phyloP scores from a whole-genome alignment of 2,113 vertebrate genomes.

The Phyllostomus hastatus region DNA sequence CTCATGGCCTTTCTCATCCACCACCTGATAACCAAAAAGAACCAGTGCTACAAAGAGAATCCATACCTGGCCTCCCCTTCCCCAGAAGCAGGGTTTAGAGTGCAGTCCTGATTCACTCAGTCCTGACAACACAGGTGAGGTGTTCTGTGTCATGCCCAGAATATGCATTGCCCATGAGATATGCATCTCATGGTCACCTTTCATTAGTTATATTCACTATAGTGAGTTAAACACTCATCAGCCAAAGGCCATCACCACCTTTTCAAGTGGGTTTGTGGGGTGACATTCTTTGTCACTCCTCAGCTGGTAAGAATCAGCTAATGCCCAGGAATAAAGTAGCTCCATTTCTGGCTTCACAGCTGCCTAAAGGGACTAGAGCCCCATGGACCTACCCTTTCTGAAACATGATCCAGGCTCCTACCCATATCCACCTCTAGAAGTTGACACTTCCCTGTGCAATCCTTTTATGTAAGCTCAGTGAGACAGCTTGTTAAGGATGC shows the following conservation, averaged over 20 bases:
- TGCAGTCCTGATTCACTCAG: neutral
- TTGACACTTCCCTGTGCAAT: neutral
- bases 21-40: slow-evolving; percentile 68
- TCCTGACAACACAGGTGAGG: neutral
- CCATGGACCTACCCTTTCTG: rapidly evolving
- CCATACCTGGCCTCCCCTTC: neutral
- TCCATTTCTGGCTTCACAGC: neutral
- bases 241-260: slow-evolving; percentile 33
- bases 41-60: neutral
- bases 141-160: neutral
- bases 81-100: neutral
- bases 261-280: neutral
- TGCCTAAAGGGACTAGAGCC: neutral
- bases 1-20: neutral
- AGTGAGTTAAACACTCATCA: slow-evolving; percentile 47
- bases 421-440: neutral
- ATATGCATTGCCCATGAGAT: neutral
- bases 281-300: neutral
- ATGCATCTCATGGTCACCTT: slow-evolving; percentile 31
- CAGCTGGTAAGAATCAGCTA: neutral
- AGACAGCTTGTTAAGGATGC: neutral
- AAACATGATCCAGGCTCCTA: neutral
- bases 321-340: neutral
- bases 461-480: neutral
- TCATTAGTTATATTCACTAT: slow-evolving; percentile 46